Evolutionary conservation across 2,113 vertebrate species (phyloP).

Genomic region (Ardeotis arabs): DNA sequence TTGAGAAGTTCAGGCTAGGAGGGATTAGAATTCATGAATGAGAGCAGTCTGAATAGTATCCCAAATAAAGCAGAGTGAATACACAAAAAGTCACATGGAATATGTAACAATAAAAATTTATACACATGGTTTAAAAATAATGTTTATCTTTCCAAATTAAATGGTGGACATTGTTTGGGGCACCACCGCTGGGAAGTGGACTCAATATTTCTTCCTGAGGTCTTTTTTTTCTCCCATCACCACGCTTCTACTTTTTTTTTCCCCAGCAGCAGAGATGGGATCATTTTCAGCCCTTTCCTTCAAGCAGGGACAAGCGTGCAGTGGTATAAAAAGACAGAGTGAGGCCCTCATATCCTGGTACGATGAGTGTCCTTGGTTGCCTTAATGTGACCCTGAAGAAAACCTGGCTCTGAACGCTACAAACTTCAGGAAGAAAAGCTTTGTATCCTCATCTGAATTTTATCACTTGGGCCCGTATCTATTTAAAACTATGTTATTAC

Average conservation of each 20-base stretch:
- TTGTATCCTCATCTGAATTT: neutral
- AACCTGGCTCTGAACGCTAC: neutral
- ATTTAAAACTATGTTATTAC: constrained; percentile 35
- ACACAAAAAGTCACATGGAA: neutral
- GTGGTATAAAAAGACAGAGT: neutral
- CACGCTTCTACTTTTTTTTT: neutral
- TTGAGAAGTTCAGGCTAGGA: neutral
- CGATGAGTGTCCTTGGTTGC: neutral
- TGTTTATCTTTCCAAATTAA: neutral
- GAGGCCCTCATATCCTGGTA: neutral
- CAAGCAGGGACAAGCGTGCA: neutral
- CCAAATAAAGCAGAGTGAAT: neutral
- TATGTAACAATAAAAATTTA: neutral
- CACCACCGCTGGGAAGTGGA: neutral
- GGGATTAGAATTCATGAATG: neutral
- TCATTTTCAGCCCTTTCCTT: neutral
- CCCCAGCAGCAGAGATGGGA: neutral
- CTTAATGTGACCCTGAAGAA: neutral
- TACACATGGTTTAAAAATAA: neutral
- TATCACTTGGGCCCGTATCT: neutral
- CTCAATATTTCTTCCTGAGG: neutral
- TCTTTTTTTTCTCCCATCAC: neutral
- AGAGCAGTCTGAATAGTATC: neutral
- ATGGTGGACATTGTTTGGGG: neutral
- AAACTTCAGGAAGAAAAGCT: neutral